Evolutionary conservation across 2,888 invertebrate genomes (phyloP).

Genomic region (Hypena proboscidalis): DNA sequence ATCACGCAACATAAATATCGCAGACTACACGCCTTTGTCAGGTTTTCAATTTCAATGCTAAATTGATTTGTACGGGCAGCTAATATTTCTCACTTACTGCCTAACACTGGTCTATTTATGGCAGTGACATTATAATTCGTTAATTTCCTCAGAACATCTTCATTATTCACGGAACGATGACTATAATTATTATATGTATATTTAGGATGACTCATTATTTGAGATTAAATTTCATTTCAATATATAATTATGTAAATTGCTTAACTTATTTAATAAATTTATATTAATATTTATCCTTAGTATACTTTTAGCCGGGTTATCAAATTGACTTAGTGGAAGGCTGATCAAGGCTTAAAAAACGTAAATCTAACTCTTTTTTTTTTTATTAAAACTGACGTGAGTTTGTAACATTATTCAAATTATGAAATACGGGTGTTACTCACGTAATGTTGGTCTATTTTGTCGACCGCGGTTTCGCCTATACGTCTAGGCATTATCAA

Average conservation of each 20-base stretch:
- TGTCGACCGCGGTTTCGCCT: no score
- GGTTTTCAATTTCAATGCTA: conserved; percentile 3
- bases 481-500: no score
- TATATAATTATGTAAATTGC: conserved; percentile 7
- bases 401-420: no score
- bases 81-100: conserved; percentile 16
- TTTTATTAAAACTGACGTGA: no score
- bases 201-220: conserved; percentile 13
- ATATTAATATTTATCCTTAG: conserved; percentile 1
- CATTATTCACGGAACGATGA: conserved; percentile 4
- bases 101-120: conserved; percentile 15
- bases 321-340: conserved; percentile 13
- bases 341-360: not conserved
- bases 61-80: conserved; percentile 5
- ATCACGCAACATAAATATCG: conserved; percentile 19
- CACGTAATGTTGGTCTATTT: no score
- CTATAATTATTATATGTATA: conserved; percentile 8
- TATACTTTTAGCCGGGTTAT: conserved; percentile 3
- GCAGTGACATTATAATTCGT: conserved; percentile 35
- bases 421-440: no score
- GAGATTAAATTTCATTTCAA: conserved; percentile 3
- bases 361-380: no score
- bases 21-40: conserved; percentile 14
- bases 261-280: conserved; percentile 1
- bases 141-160: conserved; percentile 7